Percentiles rank a stretch among this genome's conserved stretches.
Conservation (phyloP, 2,797 vertebrate species). For the Peromyscus eremicus region DNA sequence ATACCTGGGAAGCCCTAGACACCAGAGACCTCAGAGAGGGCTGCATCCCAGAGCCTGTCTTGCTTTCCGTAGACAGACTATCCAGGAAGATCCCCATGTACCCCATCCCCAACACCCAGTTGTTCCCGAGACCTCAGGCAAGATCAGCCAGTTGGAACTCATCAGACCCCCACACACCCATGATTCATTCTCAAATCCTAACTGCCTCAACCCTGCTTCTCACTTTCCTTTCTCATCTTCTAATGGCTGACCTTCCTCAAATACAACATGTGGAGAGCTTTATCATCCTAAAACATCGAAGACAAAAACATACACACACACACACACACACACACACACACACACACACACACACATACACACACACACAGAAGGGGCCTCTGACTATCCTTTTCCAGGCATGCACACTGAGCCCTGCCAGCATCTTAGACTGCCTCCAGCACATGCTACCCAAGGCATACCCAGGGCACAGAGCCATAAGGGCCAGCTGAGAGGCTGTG, state of each 20-base stretch:
- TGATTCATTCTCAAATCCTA: not conserved
- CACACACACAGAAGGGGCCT: not conserved
- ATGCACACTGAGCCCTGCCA: not conserved
- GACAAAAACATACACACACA: not conserved
- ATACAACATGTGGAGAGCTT: too few species aligned
- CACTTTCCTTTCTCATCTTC: not conserved
- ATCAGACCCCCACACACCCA: not conserved
- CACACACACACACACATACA: too few species aligned
- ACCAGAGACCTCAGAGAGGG: fast-evolving
- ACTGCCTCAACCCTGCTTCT: too few species aligned
- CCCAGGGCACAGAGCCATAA: not conserved
- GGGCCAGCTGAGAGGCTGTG: not conserved
- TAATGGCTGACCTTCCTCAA: not conserved
- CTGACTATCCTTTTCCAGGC: not conserved
- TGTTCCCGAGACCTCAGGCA: not conserved
- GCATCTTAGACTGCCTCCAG: not conserved
- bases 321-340: not conserved
- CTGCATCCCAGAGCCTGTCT: not conserved
- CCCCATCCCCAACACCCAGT: not conserved
- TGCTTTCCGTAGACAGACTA: fast-evolving
- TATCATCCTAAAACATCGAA: not conserved
- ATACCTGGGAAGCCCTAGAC: not conserved
- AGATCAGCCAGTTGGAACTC: not conserved
- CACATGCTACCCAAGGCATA: not conserved
- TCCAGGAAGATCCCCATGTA: not conserved